Evolutionary conservation across 1,140 invertebrate species (phyloP).

Genomic region (Drosophila pseudoobscura): DNA sequence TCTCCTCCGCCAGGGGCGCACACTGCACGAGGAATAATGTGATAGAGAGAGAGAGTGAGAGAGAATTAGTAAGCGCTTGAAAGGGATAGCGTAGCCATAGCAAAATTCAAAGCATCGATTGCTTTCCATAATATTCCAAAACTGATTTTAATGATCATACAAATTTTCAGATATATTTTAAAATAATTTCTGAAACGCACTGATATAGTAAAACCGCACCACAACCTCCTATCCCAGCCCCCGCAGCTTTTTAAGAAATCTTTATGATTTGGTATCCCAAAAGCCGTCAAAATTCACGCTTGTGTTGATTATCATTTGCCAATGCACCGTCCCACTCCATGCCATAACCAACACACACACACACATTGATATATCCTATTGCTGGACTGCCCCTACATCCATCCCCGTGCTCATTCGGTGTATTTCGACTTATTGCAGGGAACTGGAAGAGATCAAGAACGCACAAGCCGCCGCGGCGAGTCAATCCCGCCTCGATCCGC

Average conservation of each 20-base stretch:
- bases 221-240: constrained; percentile 11
- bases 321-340: constrained; percentile 26
- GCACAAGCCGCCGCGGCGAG: constrained; percentile 84
- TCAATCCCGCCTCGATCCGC: constrained; percentile 91
- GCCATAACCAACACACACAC: constrained; percentile 17
- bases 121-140: no score
- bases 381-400: background rate
- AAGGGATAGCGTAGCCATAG: no score
- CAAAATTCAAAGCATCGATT: no score
- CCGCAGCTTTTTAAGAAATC: constrained; percentile 24
- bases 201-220: background rate
- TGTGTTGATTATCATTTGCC: constrained; percentile 51
- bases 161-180: background rate
- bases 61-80: no score
- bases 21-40: no score
- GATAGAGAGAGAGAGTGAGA: no score
- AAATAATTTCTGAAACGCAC: constrained; percentile 18
- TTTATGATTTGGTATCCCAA: constrained; percentile 31
- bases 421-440: constrained; percentile 79
- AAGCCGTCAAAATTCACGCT: constrained; percentile 37
- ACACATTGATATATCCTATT: background rate
- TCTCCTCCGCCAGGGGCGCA: no score
- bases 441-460: constrained; percentile 93
- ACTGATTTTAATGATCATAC: no score
- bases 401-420: background rate